Base-by-base conservation (phyloP, 1,140 invertebrate genomes). In the Eubasilissa regina region DNA sequence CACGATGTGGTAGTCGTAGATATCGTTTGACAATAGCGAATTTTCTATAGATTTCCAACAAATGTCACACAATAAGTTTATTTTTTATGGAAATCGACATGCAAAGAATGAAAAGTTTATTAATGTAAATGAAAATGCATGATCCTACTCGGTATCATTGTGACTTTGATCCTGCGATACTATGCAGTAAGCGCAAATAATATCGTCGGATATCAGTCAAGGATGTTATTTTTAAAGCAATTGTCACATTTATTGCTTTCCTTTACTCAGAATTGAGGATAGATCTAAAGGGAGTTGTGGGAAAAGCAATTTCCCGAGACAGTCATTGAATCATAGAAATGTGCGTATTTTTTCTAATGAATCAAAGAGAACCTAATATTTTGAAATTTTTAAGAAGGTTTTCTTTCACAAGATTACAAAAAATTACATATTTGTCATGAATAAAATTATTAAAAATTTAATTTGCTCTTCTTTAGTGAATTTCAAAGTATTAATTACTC, bases 1-100 rank as follows among this genome's bases (percentile, higher is more conserved):
- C 85, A 98, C 96, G 92, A 97, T 99, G 91, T 95, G 91, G 92
- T 98, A 99, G 89, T 95, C 95, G 89, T 91, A 92, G 90, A 96
- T 93, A 89, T 97, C 93, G 89, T 96, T 93, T 84, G 94, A 93
- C 87, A 98, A 92, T 81, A 86, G 75, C 84, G 86, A 87, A 58
- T 83, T 74, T 70, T 77, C 75, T 80, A 77, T 48, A 43, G 45
- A 73, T 72, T 72, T 15, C n/a, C 48, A 66, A 75, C 13, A 68
- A 45, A 72, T 53, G 48, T 72, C 64, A 68, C 62, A 66, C 13
- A 45, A 45, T 68, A 45, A 68, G 64, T 68, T 68, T 68, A n/a
- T n/a, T 19, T 68, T 68, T 44, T 47, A 13, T 15, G 45, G 12
- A 68, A 68, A 68, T 68, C 3, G 9, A 17, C 17, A 19, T n/a